Evolutionary conservation across 1,140 invertebrate species (phyloP), one percentile per base, ranked within the genome.

Genomic region (Trichonephila inaurata): DNA sequence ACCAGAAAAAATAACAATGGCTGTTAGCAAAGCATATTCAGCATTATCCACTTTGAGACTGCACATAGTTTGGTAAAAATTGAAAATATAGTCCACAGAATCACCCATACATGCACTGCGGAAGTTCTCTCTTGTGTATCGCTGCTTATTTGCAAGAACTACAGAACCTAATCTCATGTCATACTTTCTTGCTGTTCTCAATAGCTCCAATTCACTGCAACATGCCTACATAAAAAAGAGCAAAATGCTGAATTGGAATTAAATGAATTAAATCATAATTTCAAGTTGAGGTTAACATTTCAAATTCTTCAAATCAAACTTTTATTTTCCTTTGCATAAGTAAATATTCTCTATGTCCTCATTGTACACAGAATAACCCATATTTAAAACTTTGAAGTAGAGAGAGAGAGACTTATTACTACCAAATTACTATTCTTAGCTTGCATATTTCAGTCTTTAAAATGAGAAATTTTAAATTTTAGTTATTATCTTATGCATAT

Each of bases 1-100:
- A 99, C 98, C 98, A 96, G 99, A 99, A 96, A 99, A 99, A 95
- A 99, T 99, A 95, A 99, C 98, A 95, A 99, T 98, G 95, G 99
- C 98, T 82, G 98, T 99, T 94, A 99, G 97, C 94, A 99, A 97
- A 60, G 98, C 98, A 95, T 99, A 99, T 95, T 99, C 99, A 24
- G 99, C 98, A 96, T 99, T 99, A 96, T 99, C 99, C 94, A 99
- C 98, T 87, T 96, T 96, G 94, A 97, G 95, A 18, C 95, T 87
- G 62, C 95, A 96, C 96, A 97, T 96, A 72, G 98, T 97, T 95
- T 98, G 97, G 96, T 98, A 99, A 96, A 99, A 99, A 96, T 98
- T 97, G 95, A 99, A 96, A 94, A 99, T 96, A 96, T 98, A 98
- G 95, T 99, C 98, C 94, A 98, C 98, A 91, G 98, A 98, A 93